Evolutionary conservation across 2,888 invertebrate genomes (phyloP).

Genomic region (Pyrrhia umbra): DNA sequence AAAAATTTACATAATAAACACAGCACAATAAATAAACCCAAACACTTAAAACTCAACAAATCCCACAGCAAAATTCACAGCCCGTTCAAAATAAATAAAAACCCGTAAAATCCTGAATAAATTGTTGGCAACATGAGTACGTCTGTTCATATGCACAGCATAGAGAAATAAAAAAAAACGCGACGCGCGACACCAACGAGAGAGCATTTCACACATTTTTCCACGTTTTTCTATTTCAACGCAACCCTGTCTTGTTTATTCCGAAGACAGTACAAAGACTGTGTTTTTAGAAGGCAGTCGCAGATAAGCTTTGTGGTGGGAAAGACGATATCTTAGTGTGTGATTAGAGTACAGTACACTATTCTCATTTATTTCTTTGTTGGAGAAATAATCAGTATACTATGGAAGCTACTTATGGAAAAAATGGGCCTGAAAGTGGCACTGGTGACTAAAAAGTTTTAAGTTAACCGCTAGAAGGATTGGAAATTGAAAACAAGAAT

Average conservation of each 20-base stretch:
- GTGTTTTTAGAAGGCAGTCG: conserved; percentile 46
- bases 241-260: conserved; percentile 59
- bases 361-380: not conserved
- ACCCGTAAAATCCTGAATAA: conserved; percentile 40
- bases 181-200: conserved; percentile 49
- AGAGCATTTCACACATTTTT: conserved; percentile 64
- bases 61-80: conserved; percentile 28
- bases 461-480: too few relatives aligned
- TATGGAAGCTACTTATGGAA: not conserved
- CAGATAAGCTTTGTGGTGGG: conserved; percentile 45
- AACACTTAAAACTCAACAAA: conserved; percentile 20
- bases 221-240: conserved; percentile 56
- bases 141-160: conserved; percentile 45
- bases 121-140: conserved; percentile 42
- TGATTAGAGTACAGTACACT: conserved; percentile 21
- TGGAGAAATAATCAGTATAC: not conserved
- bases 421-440: not conserved
- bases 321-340: conserved; percentile 14
- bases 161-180: conserved; percentile 38
- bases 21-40: conserved; percentile 7
- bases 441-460: not conserved
- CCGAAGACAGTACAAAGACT: conserved; percentile 58
- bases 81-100: conserved; percentile 18
- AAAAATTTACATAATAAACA: not conserved
- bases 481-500: too few relatives aligned